Conservation (phyloP, 2,888 invertebrate genomes). For the Stenchaetothrips biformis region DNA sequence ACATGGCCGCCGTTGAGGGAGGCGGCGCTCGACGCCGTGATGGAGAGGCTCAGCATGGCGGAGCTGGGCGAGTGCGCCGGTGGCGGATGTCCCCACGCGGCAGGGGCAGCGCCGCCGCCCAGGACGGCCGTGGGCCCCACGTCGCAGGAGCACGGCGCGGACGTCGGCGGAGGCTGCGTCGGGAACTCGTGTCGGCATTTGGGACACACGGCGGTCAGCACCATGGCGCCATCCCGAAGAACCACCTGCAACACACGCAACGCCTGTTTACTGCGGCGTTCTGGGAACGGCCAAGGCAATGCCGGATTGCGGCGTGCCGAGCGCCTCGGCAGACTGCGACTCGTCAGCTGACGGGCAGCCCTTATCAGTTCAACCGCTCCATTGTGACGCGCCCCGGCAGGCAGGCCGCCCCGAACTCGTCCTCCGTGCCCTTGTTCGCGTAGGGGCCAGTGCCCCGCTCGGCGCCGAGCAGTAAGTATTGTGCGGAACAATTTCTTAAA, state of each 20-base stretch:
- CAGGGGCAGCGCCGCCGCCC: conserved; percentile 18
- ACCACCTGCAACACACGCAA: background rate
- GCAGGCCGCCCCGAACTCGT: no score
- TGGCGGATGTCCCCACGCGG: background rate
- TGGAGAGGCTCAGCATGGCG: conserved; percentile 24
- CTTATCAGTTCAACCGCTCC: no score
- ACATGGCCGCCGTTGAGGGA: conserved; percentile 16
- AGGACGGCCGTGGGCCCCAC: background rate
- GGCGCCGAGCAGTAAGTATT: background rate
- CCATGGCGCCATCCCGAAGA: conserved; percentile 37
- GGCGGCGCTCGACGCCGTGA: conserved; percentile 15
- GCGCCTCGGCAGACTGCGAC: background rate
- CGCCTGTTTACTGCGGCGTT: no score
- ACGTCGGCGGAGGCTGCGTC: conserved; percentile 37
- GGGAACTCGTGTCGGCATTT: conserved; percentile 64
- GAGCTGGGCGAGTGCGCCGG: conserved; percentile 34
- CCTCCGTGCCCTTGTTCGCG: no score
- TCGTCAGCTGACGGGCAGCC: no score
- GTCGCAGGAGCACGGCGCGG: background rate
- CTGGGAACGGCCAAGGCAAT: background rate
- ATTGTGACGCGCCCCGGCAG: no score
- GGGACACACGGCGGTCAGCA: conserved; percentile 56
- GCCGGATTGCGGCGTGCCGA: background rate
- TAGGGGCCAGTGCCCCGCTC: background rate
- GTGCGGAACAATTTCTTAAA: conserved; percentile 16